Conservation (phyloP, 2,113 vertebrate genomes). For the Ceyx melanurus region DNA sequence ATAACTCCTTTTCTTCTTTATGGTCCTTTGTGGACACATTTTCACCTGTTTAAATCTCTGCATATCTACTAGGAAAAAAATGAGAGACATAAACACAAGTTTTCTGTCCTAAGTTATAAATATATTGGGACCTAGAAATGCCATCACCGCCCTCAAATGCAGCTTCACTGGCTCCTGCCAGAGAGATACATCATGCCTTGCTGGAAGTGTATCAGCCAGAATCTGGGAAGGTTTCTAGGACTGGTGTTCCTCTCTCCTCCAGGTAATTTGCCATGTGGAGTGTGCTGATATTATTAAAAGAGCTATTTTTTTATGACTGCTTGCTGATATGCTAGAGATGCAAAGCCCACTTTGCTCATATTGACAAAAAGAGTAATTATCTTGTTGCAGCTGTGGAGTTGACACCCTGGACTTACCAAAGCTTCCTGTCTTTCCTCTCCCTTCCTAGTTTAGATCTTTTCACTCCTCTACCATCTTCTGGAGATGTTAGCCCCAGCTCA, state of each 20-base stretch:
- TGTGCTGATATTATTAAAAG: background rate
- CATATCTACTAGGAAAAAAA: constrained; percentile 21
- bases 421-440: background rate
- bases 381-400: background rate
- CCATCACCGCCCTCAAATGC: constrained; percentile 15
- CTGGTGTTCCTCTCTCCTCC: background rate
- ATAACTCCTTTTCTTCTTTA: constrained; percentile 69
- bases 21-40: constrained; percentile 67
- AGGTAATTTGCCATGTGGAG: background rate
- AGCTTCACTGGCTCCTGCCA: background rate
- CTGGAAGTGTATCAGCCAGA: background rate
- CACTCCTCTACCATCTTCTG: background rate
- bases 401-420: background rate
- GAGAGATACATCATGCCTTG: background rate
- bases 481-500: background rate
- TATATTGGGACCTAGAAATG: constrained; percentile 40
- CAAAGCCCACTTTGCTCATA: background rate
- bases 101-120: constrained; percentile 27
- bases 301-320: background rate
- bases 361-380: background rate
- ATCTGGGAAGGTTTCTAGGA: background rate
- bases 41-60: constrained; percentile 59
- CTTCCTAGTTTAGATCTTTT: background rate
- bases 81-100: background rate
- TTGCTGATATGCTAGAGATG: background rate